Base-by-base conservation (phyloP, 2,797 vertebrate species). In the Lithobates pipiens region DNA sequence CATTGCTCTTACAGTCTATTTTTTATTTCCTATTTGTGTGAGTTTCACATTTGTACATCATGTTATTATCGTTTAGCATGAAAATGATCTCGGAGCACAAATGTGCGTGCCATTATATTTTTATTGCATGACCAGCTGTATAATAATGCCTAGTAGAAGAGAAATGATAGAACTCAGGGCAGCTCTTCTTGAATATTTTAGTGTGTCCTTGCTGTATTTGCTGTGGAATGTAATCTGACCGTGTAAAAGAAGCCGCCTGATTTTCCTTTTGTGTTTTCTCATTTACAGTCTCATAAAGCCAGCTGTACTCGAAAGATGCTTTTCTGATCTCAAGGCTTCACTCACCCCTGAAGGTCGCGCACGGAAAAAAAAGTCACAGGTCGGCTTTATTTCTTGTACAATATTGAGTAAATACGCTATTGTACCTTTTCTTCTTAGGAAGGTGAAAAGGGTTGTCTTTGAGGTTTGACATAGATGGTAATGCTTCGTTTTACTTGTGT, bases 341-440 rank as follows among this genome's bases (percentile, higher is more conserved):
- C 82, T 91, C 87, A 83, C 94, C 68, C 90, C 89, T 25, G 93
- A 91, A 2, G 92, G 90, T 90, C 93, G 94, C 39, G 88, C 36
- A 63, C 95, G 96, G 85, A 92, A 96, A 71, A 90, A 93, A 75
- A 96, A 94, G 92, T 94, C 93, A 88, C 98, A 99, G 95, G 98
- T 98, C 86, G 92, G 92, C 10, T 78, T 79, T 44, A 16, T 39
- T 65, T 77, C 23, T 13, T 5, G 15, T n/a, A 50, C 77, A 65
- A 13, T 36, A 67, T 78, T 29, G 6, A 65, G 34, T 69, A 23
- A 70, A 84, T 44, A 9, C 57, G 7, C 72, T 74, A 74, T 27
- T 29, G 16, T 32, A 29, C 9, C 34, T 71, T 71, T 25, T 65
- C 6, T 63, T 63, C 23, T 65, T 9, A 10, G 23, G n/a, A 23